Conservation (phyloP, 2,888 invertebrate genomes). For the Caenorhabditis sulstoni region DNA sequence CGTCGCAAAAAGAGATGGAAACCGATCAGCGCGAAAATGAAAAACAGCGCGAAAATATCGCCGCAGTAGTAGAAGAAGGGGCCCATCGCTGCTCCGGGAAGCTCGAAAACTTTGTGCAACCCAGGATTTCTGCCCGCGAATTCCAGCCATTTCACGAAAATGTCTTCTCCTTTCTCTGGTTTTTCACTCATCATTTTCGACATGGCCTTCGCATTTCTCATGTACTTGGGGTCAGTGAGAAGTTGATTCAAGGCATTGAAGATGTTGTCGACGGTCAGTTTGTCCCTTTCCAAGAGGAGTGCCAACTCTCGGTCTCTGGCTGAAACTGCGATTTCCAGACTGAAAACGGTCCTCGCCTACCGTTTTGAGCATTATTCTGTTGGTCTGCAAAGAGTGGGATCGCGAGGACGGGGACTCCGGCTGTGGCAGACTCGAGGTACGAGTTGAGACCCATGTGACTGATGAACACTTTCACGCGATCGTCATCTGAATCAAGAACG, state of each 20-base stretch:
- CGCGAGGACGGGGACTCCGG: conserved; percentile 67
- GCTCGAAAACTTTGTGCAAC: conserved; percentile 50
- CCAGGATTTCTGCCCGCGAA: conserved; percentile 58
- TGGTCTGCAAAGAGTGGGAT: conserved; percentile 72
- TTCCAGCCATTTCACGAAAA: conserved; percentile 59
- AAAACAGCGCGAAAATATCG: conserved; percentile 18
- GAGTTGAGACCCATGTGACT: conserved; percentile 71
- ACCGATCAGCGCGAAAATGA: not conserved
- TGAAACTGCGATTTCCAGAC: too few species aligned
- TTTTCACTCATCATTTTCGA: conserved; percentile 54
- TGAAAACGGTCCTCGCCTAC: conserved; percentile 4
- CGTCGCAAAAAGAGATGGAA: not conserved
- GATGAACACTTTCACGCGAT: conserved; percentile 63
- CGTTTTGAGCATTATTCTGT: conserved; percentile 52
- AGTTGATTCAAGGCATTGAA: conserved; percentile 36
- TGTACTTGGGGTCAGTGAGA: conserved; percentile 49
- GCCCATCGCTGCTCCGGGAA: conserved; percentile 38
- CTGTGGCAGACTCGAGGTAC: conserved; percentile 60
- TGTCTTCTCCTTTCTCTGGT: conserved; percentile 48
- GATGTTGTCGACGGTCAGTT: conserved; percentile 42
- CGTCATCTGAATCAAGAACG: conserved; percentile 50
- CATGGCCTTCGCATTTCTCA: conserved; percentile 45
- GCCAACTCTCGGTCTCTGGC: conserved; percentile 42
- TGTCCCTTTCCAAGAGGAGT: conserved; percentile 38
- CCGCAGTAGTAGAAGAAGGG: conserved; percentile 51